Conservation (phyloP, 1,140 invertebrate species). For the Lasioglossum albipes region DNA sequence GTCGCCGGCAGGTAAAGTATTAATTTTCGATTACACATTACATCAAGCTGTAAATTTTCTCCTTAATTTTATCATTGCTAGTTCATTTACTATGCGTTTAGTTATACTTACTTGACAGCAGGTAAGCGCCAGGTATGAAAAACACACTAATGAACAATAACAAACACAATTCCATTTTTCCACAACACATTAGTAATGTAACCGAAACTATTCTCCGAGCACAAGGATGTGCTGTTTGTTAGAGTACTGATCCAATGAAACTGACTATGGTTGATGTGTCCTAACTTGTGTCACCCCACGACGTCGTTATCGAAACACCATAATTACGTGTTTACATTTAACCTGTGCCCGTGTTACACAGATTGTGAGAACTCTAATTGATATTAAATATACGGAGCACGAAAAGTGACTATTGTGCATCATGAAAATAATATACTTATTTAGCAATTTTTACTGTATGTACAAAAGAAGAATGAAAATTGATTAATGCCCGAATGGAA, state of each 20-base stretch:
- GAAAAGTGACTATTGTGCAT: too few relatives aligned
- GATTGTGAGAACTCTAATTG: background rate
- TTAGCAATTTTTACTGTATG: too few relatives aligned
- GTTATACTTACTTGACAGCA: slow-evolving; percentile 3
- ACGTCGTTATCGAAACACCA: background rate
- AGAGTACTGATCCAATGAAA: background rate
- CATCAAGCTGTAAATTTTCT: background rate
- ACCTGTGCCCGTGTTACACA: background rate
- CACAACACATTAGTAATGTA: background rate
- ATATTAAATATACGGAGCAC: too few relatives aligned
- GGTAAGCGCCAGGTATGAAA: background rate
- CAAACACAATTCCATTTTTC: background rate
- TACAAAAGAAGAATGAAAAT: too few relatives aligned
- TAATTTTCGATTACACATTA: too few relatives aligned
- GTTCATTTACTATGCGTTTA: background rate
- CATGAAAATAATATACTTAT: too few relatives aligned
- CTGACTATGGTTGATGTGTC: background rate
- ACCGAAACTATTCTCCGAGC: background rate
- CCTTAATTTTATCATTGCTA: background rate
- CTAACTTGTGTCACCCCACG: background rate
- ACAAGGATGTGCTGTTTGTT: background rate
- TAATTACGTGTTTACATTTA: slow-evolving; percentile 11
- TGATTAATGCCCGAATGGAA: too few relatives aligned
- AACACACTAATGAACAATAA: background rate
- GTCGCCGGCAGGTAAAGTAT: too few relatives aligned